These are phyloP conservation scores for Sesia apiformis DNA, from an alignment of 2,888 invertebrate genomes.

Conservation along the genomic window DNA sequence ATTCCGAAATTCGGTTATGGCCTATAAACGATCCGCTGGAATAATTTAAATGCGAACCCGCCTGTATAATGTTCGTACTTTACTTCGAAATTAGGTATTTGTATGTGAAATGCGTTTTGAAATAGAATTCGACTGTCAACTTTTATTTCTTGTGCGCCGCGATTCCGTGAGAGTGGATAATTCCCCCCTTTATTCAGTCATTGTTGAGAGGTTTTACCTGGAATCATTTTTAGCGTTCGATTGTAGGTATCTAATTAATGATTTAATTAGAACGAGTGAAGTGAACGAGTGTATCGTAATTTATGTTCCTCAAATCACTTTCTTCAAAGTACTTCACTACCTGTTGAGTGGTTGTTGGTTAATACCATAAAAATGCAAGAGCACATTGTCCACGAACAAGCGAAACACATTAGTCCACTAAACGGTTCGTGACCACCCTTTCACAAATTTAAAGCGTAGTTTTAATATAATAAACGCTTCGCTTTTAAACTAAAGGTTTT, in stretches of 20 bases:
- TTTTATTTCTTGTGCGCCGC: slow-evolving; percentile 49
- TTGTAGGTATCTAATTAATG: slow-evolving; percentile 6
- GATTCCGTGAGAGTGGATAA: slow-evolving; percentile 19
- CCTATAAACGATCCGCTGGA: slow-evolving; percentile 74
- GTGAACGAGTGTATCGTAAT: not conserved
- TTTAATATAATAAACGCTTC: slow-evolving; percentile 61
- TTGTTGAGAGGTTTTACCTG: slow-evolving; percentile 9
- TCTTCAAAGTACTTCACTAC: too few species aligned
- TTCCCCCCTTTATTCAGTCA: slow-evolving; percentile 23
- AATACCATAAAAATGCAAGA: too few species aligned
- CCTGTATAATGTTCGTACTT: slow-evolving; percentile 72
- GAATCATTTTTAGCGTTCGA: slow-evolving; percentile 7
- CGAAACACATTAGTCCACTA: slow-evolving; percentile 45
- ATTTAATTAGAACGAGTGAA: slow-evolving; percentile 4
- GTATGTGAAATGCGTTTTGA: slow-evolving; percentile 73
- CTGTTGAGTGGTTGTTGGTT: too few species aligned
- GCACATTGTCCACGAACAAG: slow-evolving; percentile 28
- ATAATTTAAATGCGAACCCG: slow-evolving; percentile 74
- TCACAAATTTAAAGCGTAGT: slow-evolving; percentile 33
- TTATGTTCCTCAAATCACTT: too few species aligned
- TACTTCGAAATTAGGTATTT: slow-evolving; percentile 72
- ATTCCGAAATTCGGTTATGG: slow-evolving; percentile 75
- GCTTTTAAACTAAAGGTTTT: slow-evolving; percentile 60
- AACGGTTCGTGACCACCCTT: slow-evolving; percentile 23
- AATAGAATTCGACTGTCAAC: slow-evolving; percentile 58